Evolutionary conservation across 92 coral and sea anemone species (phyloP), one percentile per base, ranked within the genome.

Genomic region (Montipora capitata): DNA sequence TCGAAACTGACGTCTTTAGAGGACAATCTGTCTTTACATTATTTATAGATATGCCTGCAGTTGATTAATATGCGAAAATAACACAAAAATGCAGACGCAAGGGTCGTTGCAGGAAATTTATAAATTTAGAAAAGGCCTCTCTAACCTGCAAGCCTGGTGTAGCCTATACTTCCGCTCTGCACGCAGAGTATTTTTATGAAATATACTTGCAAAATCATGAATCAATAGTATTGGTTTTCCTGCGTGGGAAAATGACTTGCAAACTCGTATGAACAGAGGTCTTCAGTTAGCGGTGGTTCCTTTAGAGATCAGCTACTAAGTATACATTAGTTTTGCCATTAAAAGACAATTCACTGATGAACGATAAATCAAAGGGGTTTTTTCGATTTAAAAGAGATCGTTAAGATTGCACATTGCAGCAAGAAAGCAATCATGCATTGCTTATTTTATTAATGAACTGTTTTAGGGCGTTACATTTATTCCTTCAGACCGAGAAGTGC

Each of bases 281-380:
- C 35, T 27, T 27, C 35, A 27, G 35, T 79, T 79, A 43, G 74
- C 43, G 16, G 17, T 7, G 15, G 15, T 38, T 13, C 85, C 49
- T 39, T 76, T 62, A 3, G 85, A 39, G 75, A 13, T 66, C 2
- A 40, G 16, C 5, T 44, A 49, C 27, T 10, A 5, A 12, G 68
- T 10, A 66, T 18, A 80, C 51, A 80, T 51, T 68, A 56, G 41
- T 80, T 67, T 80, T 39, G 41, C 75, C 17, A 7, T 10, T 20
- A 65, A 67, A 54, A 48, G 14, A 68, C 48, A 20, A 65, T 27
- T 27, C 52, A 5, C 52, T 48, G 52, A 67, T 20, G 66, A 49
- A 14, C 15, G 43, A 51, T 51, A 14, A 68, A 68, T 80, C 10
- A 80, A 52, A 16, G 4, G 45, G 38, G 12, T 65, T 59, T 43